phyloP scores from a whole-genome alignment of 2,113 vertebrate species.

The Siniperca knerii region DNA sequence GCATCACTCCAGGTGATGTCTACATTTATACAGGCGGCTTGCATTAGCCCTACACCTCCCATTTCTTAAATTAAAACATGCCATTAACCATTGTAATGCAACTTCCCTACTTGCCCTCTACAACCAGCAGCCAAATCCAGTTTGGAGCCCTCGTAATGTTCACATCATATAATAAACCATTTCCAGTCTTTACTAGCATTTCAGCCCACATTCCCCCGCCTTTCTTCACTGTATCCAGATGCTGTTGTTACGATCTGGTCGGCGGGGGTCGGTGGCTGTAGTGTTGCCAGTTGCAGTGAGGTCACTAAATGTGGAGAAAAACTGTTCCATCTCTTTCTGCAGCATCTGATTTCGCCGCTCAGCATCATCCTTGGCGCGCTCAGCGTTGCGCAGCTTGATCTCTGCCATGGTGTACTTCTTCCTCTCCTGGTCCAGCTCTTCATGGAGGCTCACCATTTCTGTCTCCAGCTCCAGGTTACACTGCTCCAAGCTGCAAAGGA shows the following conservation, averaged over 20 bases:
- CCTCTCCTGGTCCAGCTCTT: conserved; percentile 97
- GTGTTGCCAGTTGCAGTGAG: conserved; percentile 89
- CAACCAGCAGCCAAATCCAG: conserved; percentile 65
- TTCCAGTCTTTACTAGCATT: conserved; percentile 20
- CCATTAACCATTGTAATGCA: conserved; percentile 10
- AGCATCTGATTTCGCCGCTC: conserved; percentile 97
- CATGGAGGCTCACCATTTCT: conserved; percentile 92
- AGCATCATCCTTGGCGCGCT: conserved; percentile 95
- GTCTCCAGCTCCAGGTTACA: conserved; percentile 94
- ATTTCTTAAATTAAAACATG: conserved; percentile 59
- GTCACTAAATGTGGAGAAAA: conserved; percentile 97
- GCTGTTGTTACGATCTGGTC: conserved; percentile 91
- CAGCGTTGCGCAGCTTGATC: conserved; percentile 97
- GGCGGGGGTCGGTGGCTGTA: conserved; percentile 87
- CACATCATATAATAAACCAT: conserved; percentile 30
- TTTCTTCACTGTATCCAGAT: conserved; percentile 97
- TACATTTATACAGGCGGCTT: conserved; percentile 39
- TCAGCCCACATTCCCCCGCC: background rate
- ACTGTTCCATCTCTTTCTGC: conserved; percentile 99
- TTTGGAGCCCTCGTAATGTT: conserved; percentile 43
- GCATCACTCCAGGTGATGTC: conserved; percentile 77
- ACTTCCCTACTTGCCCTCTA: conserved; percentile 14
- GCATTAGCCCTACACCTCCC: conserved; percentile 8
- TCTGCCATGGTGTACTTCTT: conserved; percentile 99
- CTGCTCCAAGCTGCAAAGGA: conserved; percentile 90